Evolutionary conservation across 2,888 invertebrate species (phyloP), one percentile per base, ranked within the genome.

Genomic region (Biston betularia): DNA sequence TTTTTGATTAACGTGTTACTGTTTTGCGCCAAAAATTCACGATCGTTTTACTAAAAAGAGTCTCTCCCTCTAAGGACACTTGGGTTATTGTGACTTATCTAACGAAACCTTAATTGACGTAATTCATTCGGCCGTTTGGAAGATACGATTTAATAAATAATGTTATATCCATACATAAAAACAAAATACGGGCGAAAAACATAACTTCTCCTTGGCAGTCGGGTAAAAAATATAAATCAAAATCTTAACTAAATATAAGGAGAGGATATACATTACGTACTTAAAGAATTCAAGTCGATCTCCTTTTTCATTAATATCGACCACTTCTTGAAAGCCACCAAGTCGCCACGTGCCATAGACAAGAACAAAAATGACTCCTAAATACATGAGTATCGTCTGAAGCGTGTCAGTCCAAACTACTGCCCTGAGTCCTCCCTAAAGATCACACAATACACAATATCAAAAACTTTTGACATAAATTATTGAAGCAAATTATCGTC

Each of bases 361-460:
- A 62, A 96, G 89, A 0, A 97, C 96, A 24, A 95, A 95, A 15
- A 96, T 84, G 2, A 96, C 94, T 0, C 96, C 96, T 12, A 95
- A 95, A 79, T 96, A 95, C 96, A 97, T 97, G 7, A 97, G 93
- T 24, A 96, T 86, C 0, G 96, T 96, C 88, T 97, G 97, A 60
- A 97, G 89, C 0, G 96, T 96, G 78, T 97, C 97, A 0, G 97
- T 97, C 97, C 97, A 97, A 9, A 97, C 96, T 0, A 97, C 97
- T 6, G 97, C 97, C 87, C 96, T 97, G 35, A 97, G 87, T 6
- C 97, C 97, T 67, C 96, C 97, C 97, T 97, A 82, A 52, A 90
- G 87, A 74, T 40, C 65, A 59, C 12, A 52, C 10, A 56, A 65
- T 10, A 38, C 11, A 44, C 45, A 11, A 55, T 64, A 67, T 46